Percentiles rank a stretch among this genome's conserved stretches.
Evolutionary conservation across 37 sponge, comb jelly and placozoan species (phyloP).

Genomic region (Bolinopsis microptera): DNA sequence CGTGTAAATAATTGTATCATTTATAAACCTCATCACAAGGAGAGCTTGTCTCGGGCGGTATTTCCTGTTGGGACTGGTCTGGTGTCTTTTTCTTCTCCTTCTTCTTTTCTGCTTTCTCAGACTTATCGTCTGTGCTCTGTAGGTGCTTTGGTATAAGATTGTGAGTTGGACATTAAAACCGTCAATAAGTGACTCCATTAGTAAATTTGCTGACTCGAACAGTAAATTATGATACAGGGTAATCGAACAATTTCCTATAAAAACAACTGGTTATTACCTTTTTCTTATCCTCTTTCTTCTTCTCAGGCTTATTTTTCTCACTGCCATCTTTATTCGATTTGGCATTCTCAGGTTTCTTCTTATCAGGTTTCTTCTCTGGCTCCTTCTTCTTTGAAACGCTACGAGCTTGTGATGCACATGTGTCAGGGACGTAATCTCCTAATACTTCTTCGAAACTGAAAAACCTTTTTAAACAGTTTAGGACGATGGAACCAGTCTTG

Average conservation of each 20-base stretch:
- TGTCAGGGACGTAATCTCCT: slow-evolving; percentile 44
- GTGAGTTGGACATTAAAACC: neutral
- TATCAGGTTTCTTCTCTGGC: neutral
- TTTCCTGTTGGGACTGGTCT: neutral
- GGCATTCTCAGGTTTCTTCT: neutral
- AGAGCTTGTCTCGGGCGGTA: neutral
- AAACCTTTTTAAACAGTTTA: slow-evolving; percentile 10
- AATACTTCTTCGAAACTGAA: slow-evolving; percentile 58
- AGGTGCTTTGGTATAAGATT: neutral
- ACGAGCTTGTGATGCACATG: neutral
- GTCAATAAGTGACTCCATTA: too few relatives aligned
- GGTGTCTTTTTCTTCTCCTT: slow-evolving; percentile 64
- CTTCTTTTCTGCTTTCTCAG: slow-evolving; percentile 65
- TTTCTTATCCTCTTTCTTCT: slow-evolving; percentile 65
- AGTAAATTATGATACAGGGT: too few relatives aligned
- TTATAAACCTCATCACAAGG: slow-evolving; percentile 16
- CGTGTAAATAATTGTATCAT: too few relatives aligned
- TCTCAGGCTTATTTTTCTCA: slow-evolving; percentile 50
- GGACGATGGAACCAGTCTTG: too few relatives aligned
- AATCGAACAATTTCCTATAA: too few relatives aligned
- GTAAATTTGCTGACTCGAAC: too few relatives aligned
- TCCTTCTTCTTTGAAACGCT: neutral
- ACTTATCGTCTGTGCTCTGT: slow-evolving; percentile 57
- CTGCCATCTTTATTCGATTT: neutral
- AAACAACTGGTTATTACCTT: neutral